A percentile compares a stretch with the other conserved stretches of the same genome.
These are phyloP conservation scores for Xiphydria camelus DNA, from an alignment of 2,888 invertebrate species.

Conservation along the genomic window DNA sequence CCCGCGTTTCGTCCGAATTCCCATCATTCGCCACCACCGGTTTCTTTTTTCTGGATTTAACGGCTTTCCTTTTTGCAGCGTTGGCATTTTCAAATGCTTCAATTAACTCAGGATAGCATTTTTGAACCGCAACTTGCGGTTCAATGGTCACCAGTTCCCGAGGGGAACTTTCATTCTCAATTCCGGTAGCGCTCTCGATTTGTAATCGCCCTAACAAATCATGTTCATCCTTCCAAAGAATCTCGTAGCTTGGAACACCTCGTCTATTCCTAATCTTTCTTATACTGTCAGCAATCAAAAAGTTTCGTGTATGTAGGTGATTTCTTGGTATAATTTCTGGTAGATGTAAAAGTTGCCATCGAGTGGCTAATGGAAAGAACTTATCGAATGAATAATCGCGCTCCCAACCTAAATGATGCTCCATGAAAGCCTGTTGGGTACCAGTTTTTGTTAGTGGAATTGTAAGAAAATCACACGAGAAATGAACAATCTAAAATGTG, in stretches of 20 bases:
- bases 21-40: slow-evolving; percentile 20
- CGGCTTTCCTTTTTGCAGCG: slow-evolving; percentile 55
- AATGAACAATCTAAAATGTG: too few species aligned
- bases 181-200: slow-evolving; percentile 31
- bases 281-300: slow-evolving; percentile 61
- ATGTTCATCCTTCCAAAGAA: slow-evolving; percentile 69
- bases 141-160: slow-evolving; percentile 68
- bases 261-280: slow-evolving; percentile 63
- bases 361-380: slow-evolving; percentile 73
- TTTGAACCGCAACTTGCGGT: slow-evolving; percentile 66
- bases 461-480: neutral
- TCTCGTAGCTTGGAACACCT: slow-evolving; percentile 71
- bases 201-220: slow-evolving; percentile 62
- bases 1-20: slow-evolving; percentile 20
- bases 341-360: slow-evolving; percentile 71
- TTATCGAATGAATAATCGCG: slow-evolving; percentile 77
- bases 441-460: neutral
- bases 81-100: slow-evolving; percentile 63
- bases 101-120: slow-evolving; percentile 68
- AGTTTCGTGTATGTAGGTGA: slow-evolving; percentile 28
- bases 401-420: slow-evolving; percentile 72
- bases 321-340: slow-evolving; percentile 29
- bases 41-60: slow-evolving; percentile 34
- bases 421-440: slow-evolving; percentile 65
- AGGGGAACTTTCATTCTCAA: slow-evolving; percentile 56